phyloP scores from a whole-genome alignment of 2,888 invertebrate genomes.

The Tribolium freemani region DNA sequence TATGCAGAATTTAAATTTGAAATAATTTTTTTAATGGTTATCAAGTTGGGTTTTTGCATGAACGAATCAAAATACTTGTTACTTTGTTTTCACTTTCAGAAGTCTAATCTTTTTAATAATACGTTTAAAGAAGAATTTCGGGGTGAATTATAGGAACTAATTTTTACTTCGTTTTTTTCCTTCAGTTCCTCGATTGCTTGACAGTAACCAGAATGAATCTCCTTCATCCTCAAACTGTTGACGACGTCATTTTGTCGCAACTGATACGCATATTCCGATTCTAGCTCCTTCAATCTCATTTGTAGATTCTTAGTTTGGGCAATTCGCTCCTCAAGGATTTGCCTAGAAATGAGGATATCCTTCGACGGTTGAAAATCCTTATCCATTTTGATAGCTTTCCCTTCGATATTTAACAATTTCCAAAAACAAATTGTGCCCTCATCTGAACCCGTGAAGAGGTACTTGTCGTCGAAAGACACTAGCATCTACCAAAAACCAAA shows the following conservation, averaged over 20 bases:
- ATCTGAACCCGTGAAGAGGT: constrained; percentile 80
- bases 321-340: constrained; percentile 85
- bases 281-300: constrained; percentile 85
- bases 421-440: constrained; percentile 89
- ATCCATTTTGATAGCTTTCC: constrained; percentile 79
- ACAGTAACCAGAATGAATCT: constrained; percentile 86
- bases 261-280: constrained; percentile 88
- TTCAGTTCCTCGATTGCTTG: constrained; percentile 87
- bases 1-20: too few relatives aligned
- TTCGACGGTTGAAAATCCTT: constrained; percentile 83
- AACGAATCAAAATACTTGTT: too few relatives aligned
- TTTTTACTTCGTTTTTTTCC: constrained; percentile 72
- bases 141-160: too few relatives aligned
- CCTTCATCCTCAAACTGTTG: constrained; percentile 84
- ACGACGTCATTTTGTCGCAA: constrained; percentile 83
- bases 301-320: constrained; percentile 75
- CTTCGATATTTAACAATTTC: constrained; percentile 83
- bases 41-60: too few relatives aligned
- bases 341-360: constrained; percentile 86
- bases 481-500: constrained; percentile 69
- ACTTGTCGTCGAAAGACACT: constrained; percentile 84
- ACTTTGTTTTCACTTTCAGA: too few relatives aligned
- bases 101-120: too few relatives aligned
- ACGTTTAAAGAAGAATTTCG: too few relatives aligned
- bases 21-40: too few relatives aligned